Conservation (phyloP, 2,113 vertebrate genomes). For the Platichthys stellatus region DNA sequence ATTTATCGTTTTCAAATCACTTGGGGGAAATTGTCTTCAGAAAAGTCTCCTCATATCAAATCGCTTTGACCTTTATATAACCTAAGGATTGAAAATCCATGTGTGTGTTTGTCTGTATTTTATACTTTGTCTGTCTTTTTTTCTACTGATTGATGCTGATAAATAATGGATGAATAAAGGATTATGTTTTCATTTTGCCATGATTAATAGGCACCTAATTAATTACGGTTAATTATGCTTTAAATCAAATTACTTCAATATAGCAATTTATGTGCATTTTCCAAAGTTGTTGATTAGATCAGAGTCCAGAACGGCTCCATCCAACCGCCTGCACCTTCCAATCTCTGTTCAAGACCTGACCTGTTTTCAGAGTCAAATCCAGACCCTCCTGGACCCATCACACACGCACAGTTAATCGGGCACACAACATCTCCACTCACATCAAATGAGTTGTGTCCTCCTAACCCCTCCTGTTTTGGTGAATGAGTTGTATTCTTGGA, state of each 20-base stretch:
- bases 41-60: slow-evolving; percentile 7
- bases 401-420: too few relatives aligned
- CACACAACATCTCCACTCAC: too few relatives aligned
- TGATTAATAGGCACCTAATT: neutral
- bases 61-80: neutral
- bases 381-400: too few relatives aligned
- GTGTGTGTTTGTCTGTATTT: slow-evolving; percentile 3
- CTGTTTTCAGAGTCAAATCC: too few relatives aligned
- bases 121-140: neutral
- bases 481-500: too few relatives aligned
- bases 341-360: neutral
- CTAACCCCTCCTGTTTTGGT: too few relatives aligned
- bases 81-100: neutral
- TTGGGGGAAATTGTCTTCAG: neutral
- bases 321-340: too few relatives aligned
- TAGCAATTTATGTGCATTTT: too few relatives aligned
- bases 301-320: neutral
- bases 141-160: neutral
- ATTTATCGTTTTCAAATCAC: slow-evolving; percentile 28
- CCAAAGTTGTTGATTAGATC: neutral
- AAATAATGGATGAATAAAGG: neutral
- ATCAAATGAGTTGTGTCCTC: too few relatives aligned
- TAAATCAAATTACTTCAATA: neutral
- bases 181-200: neutral
- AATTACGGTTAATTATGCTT: neutral